Base-by-base conservation (phyloP, 2,888 invertebrate genomes). In the Gandaritis pyraliata region DNA sequence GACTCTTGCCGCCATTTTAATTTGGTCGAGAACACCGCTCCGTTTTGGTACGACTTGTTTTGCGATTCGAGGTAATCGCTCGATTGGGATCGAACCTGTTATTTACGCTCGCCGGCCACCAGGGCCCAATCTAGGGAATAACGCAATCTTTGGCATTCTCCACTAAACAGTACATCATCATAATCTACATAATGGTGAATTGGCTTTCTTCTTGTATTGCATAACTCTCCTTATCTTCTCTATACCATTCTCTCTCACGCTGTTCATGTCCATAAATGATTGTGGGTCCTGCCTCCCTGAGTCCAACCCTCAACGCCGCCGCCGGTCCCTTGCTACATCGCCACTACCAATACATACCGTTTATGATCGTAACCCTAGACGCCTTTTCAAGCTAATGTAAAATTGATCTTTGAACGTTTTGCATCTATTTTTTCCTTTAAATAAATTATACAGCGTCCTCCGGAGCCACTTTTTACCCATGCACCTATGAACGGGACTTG, bases 301-400 rank as follows among this genome's bases (percentile, higher is more conserved):
- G 12, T 46, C 30, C 55, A 38, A 18, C 30, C 46, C 16, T 6
- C 23, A 23, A 2, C 1, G 0, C 23, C 23, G 23, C 23, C 23
- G 6, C 23, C 23, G 23, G 23, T 2, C 23, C 23, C 3, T 23
- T 23, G 6, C 23, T 23, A 23, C 54, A 43, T 12, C 12, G n/a
- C n/a, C 12, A 12, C n/a, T n/a, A 38, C 4, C 2, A 41, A 55
- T 55, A 47, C 45, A 47, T 72, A 33, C 33, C 4, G 33, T 76
- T 76, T 75, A 76, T 76, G 75, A 78, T 33, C 56, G 49, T 80
- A 82, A 83, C 77, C 76, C 69, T 71, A 81, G 71, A 77, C 77
- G 79, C 76, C 77, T 80, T 78, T 80, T 82, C 78, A 74, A 80
- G 82, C 81, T 83, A 30, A 30, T 75, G 76, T 82, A 77, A 86